Evolutionary conservation across 2,113 vertebrate genomes (phyloP).

Genomic region (Myocastor coypus): DNA sequence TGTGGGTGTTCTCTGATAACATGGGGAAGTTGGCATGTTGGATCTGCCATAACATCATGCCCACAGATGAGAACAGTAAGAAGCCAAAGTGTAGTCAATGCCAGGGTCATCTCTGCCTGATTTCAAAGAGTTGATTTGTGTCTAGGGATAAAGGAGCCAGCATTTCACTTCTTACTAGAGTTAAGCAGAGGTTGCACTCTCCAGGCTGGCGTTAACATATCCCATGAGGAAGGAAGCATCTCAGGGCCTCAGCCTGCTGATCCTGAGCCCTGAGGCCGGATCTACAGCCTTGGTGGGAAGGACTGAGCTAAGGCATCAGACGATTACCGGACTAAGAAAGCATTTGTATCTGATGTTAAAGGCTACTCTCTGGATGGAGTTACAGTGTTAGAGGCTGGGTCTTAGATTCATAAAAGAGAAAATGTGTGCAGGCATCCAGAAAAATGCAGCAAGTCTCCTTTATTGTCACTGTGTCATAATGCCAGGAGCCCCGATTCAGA

Average conservation of each 20-base stretch:
- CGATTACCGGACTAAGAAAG: neutral
- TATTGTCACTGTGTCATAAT: neutral
- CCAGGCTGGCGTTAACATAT: neutral
- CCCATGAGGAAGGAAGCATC: neutral
- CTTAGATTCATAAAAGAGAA: neutral
- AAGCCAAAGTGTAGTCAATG: neutral
- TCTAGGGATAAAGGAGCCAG: neutral
- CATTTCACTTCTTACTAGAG: neutral
- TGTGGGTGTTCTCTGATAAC: neutral
- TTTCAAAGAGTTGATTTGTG: neutral
- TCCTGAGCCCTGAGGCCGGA: neutral
- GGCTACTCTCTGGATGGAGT: neutral
- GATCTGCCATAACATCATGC: neutral
- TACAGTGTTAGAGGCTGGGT: neutral
- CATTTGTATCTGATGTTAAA: conserved; percentile 2
- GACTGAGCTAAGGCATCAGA: neutral
- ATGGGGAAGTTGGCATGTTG: neutral
- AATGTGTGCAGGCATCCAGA: neutral
- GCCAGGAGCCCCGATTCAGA: neutral
- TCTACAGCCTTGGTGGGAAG: neutral
- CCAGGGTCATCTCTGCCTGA: neutral
- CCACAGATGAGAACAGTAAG: neutral
- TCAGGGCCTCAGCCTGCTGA: neutral
- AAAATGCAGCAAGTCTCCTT: neutral
- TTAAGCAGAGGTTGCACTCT: neutral